Evolutionary conservation across 2,797 vertebrate species (phyloP), one percentile per base, ranked within the genome.

Genomic region (Coracias cyanogaster): DNA sequence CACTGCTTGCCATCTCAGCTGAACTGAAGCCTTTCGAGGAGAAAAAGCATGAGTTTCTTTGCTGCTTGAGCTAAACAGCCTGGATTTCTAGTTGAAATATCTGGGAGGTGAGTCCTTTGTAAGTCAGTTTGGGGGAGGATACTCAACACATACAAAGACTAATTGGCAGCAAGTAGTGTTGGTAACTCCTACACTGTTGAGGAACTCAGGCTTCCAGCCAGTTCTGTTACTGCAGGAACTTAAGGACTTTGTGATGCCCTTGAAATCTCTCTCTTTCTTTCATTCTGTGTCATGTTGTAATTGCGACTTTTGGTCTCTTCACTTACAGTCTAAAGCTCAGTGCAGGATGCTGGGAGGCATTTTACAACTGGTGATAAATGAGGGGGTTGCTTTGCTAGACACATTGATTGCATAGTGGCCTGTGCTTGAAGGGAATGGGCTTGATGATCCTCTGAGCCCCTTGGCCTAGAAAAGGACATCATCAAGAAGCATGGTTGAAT

Each of bases 151-250:
- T 83, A 95, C 79, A 91, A 87, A 89, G 89, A 83, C 65, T 92
- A 93, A 95, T 94, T 94, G 90, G 78, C 89, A 96, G 82, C 60
- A 95, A 85, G 82, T 71, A 78, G 60, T n/a, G 71, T 46, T 82
- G 49, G 60, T 87, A 91, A 91, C 89, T 96, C 86, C 95, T 86
- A 94, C 83, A 24, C 51, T 49, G 51, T 82, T 88, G 83, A 92
- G 73, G 82, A 94, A 64, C 82, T 73, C 48, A 60, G 89, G 82
- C 78, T 94, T 93, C 41, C 82, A 94, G 86, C 62, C 93, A 94
- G 71, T 91, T 94, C 60, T 93, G 67, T 39, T 77, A 7, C 82
- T 60, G 55, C 8, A 82, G 60, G 64, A 95, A 87, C 74, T 85
- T 84, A 66, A 92, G 78, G 62, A 96, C 94, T 82, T 89, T 73